phyloP scores from a whole-genome alignment of 2,113 vertebrate genomes.

The Megalops atlanticus region DNA sequence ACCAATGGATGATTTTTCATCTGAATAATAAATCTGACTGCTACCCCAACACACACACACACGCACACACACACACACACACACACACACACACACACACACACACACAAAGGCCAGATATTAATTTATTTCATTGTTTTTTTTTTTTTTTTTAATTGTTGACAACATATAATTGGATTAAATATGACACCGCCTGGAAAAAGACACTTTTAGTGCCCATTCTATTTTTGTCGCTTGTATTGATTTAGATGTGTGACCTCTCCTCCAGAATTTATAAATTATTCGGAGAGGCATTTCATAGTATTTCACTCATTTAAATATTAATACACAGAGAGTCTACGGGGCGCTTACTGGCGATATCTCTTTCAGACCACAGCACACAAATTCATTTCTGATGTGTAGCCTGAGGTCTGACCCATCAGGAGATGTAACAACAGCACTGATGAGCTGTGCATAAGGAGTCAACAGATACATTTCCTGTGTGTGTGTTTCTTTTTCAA shows the following conservation, averaged over 20 bases:
- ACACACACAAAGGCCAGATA: background rate
- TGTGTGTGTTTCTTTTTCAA: background rate
- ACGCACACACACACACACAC: background rate
- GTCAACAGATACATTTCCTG: conserved; percentile 72
- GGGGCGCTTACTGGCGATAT: conserved; percentile 86
- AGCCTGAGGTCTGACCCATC: conserved; percentile 97
- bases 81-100: background rate
- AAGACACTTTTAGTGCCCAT: conserved; percentile 50
- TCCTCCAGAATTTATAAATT: conserved; percentile 61
- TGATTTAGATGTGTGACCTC: conserved; percentile 52
- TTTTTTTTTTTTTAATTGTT: background rate
- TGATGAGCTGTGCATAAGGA: conserved; percentile 98
- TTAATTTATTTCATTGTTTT: background rate
- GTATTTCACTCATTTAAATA: conserved; percentile 78
- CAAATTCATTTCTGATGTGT: conserved; percentile 99
- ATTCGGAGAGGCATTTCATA: conserved; percentile 62
- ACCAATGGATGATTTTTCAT: conserved; percentile 23
- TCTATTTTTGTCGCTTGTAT: conserved; percentile 51
- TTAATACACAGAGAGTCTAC: conserved; percentile 65
- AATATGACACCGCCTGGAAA: conserved; percentile 37
- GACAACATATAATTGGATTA: background rate
- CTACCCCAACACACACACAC: background rate
- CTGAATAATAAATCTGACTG: conserved; percentile 46
- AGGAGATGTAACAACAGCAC: conserved; percentile 94
- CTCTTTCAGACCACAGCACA: conserved; percentile 94